Base-by-base conservation (phyloP, 2,888 invertebrate genomes). In the Micropterix aruncella region DNA sequence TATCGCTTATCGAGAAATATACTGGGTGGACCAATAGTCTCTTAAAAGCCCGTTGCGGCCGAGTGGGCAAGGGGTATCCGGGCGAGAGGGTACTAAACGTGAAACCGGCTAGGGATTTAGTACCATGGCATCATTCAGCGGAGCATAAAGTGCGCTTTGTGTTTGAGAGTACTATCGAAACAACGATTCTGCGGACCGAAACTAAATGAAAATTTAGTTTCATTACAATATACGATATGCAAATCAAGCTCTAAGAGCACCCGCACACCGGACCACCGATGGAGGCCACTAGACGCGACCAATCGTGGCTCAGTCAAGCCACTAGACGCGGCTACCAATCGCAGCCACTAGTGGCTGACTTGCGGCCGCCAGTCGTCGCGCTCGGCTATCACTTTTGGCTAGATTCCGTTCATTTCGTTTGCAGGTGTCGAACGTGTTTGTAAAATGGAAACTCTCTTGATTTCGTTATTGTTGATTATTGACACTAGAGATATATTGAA, bases 181-280 rank as follows among this genome's bases (percentile, higher is more conserved):
- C 14, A 39, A 39, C 39, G 39, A 39, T 39, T 39, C 39, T 39
- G 39, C 39, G 14, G n/a, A 7, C 39, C 7, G n/a, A 39, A 14
- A 7, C 14, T 9, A 16, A 14, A 7, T 7, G 16, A 39, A 39
- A 39, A 9, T 39, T 39, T 7, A 14, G 7, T 9, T 7, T 39
- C 16, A 14, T 14, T 39, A 39, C 39, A 39, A 39, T 39, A 39
- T 39, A 39, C 14, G 14, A 14, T 9, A 39, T 14, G 39, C 39
- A 39, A 39, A 39, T 39, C 39, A 39, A 39, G 39, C 39, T 39
- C 39, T 14, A n/a, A n/a, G n/a, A n/a, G n/a, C n/a, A n/a, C n/a
- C n/a, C n/a, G n/a, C n/a, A n/a, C n/a, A n/a, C n/a, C n/a, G n/a
- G n/a, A n/a, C n/a, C n/a, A n/a, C n/a, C n/a, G n/a, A n/a, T n/a